These are phyloP conservation scores for Scolopax mira DNA, from an alignment of 2,113 vertebrate species.

Conservation along the genomic window DNA sequence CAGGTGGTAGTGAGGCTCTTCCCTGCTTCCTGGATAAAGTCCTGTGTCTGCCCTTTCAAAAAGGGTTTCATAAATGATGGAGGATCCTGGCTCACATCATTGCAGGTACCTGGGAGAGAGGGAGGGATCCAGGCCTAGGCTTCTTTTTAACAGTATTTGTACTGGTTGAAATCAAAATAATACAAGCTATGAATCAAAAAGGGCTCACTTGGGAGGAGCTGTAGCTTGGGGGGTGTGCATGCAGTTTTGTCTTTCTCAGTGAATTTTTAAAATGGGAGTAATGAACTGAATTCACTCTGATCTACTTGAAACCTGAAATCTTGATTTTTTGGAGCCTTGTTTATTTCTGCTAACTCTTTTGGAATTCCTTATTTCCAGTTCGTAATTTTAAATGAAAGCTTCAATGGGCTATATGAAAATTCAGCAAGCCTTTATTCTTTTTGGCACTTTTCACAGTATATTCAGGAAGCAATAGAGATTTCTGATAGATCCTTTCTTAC, in stretches of 20 bases:
- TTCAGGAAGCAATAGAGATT: not conserved
- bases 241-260: not conserved
- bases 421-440: not conserved
- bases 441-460: not conserved
- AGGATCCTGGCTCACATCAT: not conserved
- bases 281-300: not conserved
- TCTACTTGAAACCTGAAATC: not conserved
- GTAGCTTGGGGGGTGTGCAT: not conserved
- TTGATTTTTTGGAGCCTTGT: not conserved
- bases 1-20: not conserved
- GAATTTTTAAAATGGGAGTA: not conserved
- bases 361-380: not conserved
- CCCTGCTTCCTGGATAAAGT: not conserved
- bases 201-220: not conserved
- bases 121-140: not conserved
- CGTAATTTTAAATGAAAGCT: not conserved
- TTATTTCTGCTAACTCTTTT: not conserved
- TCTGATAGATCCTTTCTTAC: not conserved
- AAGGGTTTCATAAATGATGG: not conserved
- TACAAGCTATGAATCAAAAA: rapidly evolving
- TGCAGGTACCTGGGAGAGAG: not conserved
- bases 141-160: not conserved
- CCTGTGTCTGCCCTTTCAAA: not conserved
- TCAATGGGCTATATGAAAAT: not conserved
- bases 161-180: not conserved